A percentile compares a stretch with the other conserved stretches of the same genome.
Evolutionary conservation across 2,797 vertebrate species (phyloP).

Genomic region (Anas flavirostris): DNA sequence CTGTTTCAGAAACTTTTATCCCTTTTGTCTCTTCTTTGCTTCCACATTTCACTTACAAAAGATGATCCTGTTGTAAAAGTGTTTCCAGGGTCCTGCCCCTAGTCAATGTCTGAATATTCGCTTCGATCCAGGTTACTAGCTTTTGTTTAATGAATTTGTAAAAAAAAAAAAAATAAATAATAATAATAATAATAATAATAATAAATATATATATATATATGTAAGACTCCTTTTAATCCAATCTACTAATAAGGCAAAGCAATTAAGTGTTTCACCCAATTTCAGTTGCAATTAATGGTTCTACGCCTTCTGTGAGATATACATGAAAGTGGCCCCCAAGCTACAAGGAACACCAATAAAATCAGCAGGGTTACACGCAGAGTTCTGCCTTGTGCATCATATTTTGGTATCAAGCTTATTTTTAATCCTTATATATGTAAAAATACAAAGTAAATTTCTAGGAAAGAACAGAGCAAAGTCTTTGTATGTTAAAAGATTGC

Average conservation of each 20-base stretch:
- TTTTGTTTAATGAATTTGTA: background rate
- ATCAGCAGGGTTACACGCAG: background rate
- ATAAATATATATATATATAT: too few relatives aligned
- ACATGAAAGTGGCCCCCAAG: background rate
- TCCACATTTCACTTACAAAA: background rate
- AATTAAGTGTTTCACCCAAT: constrained; percentile 18
- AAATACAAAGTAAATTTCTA: background rate
- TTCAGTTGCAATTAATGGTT: background rate
- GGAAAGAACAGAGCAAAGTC: background rate
- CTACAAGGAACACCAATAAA: background rate
- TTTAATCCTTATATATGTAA: background rate
- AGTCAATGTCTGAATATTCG: background rate
- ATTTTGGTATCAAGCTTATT: background rate
- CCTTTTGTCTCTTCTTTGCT: background rate
- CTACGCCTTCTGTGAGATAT: background rate
- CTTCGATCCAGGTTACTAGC: background rate
- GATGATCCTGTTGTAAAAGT: background rate
- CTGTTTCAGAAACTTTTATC: background rate
- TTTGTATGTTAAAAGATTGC: background rate
- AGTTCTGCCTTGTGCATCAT: background rate
- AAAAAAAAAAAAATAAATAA: background rate
- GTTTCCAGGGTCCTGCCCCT: background rate
- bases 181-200: background rate
- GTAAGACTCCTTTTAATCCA: background rate
- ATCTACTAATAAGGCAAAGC: background rate